Conservation (phyloP, 2,797 vertebrate species). For the Natrix natrix region DNA sequence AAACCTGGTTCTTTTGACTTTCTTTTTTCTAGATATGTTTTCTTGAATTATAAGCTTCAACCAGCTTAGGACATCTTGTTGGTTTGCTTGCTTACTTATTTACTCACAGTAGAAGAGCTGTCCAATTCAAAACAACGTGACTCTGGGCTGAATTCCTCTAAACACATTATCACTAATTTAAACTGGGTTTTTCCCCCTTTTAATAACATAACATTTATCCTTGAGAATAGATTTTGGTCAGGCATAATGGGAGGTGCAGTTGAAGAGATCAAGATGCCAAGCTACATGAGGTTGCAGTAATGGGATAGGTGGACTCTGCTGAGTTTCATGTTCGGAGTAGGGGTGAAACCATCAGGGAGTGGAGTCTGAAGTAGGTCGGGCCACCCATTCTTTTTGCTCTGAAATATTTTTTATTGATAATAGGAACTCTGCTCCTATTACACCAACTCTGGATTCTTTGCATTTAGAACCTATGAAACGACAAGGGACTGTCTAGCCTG, state of each 20-base stretch:
- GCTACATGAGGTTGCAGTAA: not conserved
- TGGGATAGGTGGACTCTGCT: not conserved
- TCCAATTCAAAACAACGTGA: not conserved
- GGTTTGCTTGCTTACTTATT: not conserved
- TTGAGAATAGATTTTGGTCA: not conserved
- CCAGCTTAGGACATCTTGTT: not conserved
- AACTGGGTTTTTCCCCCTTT: not conserved
- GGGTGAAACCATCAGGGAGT: not conserved
- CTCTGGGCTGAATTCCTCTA: not conserved
- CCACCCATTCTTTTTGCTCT: not conserved
- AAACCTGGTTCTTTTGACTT: not conserved
- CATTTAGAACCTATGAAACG: conserved; percentile 1
- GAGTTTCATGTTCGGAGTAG: not conserved
- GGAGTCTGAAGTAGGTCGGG: not conserved
- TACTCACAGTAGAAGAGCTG: not conserved
- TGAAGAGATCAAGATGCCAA: not conserved
- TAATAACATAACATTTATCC: not conserved
- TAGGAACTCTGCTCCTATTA: conserved; percentile 29
- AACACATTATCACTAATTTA: not conserved
- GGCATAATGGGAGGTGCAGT: not conserved
- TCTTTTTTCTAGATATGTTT: not conserved
- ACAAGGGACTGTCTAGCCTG: not conserved
- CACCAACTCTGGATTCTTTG: conserved; percentile 19
- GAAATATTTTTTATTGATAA: no score
- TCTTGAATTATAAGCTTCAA: not conserved